These are phyloP conservation scores for Stenodera caucasica DNA, from an alignment of 2,888 invertebrate species.

Conservation along the genomic window DNA sequence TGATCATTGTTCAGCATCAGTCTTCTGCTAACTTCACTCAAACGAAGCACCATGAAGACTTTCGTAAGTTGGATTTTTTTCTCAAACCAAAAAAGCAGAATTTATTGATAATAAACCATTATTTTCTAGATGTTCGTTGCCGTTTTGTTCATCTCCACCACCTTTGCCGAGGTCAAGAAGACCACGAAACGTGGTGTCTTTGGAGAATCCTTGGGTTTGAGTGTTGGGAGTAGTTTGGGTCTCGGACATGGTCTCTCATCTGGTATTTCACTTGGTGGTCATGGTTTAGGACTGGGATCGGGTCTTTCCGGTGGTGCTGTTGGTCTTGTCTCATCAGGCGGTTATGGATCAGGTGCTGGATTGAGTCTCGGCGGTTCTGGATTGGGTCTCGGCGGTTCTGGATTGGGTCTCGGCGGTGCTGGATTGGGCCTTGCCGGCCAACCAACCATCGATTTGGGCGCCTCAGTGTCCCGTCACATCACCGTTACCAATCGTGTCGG, in stretches of 20 bases:
- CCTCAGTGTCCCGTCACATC: conserved; percentile 47
- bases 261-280: conserved; percentile 25
- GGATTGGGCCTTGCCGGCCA: conserved; percentile 15
- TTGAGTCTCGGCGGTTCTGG: background rate
- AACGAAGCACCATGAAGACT: conserved; percentile 47
- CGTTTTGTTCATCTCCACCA: conserved; percentile 54
- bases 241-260: conserved; percentile 36
- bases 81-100: background rate
- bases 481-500: conserved; percentile 57
- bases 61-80: conserved; percentile 40
- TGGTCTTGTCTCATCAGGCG: conserved; percentile 12
- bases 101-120: background rate
- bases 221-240: conserved; percentile 41
- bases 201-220: conserved; percentile 50
- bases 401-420: conserved; percentile 3
- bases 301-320: background rate
- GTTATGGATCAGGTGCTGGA: conserved; percentile 11
- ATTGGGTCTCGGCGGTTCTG: conserved; percentile 10
- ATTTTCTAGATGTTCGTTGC: conserved; percentile 54
- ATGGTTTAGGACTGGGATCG: conserved; percentile 14
- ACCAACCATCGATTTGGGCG: conserved; percentile 38
- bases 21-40: conserved; percentile 45
- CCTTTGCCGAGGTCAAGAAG: conserved; percentile 52
- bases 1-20: conserved; percentile 39
- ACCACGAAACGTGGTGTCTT: conserved; percentile 56